Evolutionary conservation across 2,797 vertebrate species (phyloP), one percentile per base, ranked within the genome.

Genomic region (Halcyon smyrnensis): DNA sequence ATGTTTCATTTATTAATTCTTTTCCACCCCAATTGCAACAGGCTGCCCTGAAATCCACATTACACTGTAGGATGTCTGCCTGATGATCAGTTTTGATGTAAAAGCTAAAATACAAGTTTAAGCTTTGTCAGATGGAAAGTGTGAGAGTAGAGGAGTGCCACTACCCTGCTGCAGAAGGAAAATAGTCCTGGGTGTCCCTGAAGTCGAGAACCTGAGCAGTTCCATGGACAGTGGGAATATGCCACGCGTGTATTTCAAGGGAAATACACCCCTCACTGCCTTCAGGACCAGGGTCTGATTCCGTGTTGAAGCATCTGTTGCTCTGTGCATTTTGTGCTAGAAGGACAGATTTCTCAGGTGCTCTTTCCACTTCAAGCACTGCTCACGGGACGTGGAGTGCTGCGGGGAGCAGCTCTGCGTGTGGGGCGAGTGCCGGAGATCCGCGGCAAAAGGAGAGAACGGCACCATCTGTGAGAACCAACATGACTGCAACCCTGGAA

Each of bases 401-500:
- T 99, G 99, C 8, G 97, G 96, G 16, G 98, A 98, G 8, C 98
- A 99, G 97, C 98, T 99, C 57, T 99, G 99, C 25, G 97, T 98
- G 6, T 99, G 99, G 99, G 99, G 99, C 5, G 97, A 98, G 92
- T 99, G 99, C 96, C 96, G 90, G 65, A 97, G 96, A 76, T 98
- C 98, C 76, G 95, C 96, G 27, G 96, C 98, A 6, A 98, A 97
- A 95, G 99, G 99, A 70, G 97, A 98, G 34, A 98, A 98, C 0
- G 99, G 99, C 73, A 99, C 99, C 95, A 99, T 99, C 62, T 99
- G 99, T 87, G 98, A 99, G 60, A 97, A 94, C 95, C 99, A 99
- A 96, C 98, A 93, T 0, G 98, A 99, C 96, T 99, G 99, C 97
- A 98, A 89, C 79, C 94, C 97, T 0, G 98, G 99, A 9, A 98